These are phyloP conservation scores for Conchocele bisecta DNA, from an alignment of 2,888 invertebrate genomes.

Conservation along the genomic window DNA sequence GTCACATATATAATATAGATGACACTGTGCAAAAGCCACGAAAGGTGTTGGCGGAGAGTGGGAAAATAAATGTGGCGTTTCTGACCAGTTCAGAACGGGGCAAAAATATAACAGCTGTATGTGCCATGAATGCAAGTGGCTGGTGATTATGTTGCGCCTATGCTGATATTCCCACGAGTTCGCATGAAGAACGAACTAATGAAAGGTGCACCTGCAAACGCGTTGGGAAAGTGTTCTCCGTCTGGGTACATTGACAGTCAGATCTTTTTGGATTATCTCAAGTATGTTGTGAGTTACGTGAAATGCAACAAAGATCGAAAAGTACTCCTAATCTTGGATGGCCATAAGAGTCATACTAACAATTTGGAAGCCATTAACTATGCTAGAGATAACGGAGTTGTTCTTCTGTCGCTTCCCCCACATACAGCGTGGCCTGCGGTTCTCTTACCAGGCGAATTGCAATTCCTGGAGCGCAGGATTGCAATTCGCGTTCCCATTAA, in stretches of 20 bases:
- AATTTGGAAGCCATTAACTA: background rate
- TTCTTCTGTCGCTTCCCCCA: background rate
- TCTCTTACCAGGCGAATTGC: too few relatives aligned
- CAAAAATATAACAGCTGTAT: background rate
- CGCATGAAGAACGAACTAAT: background rate
- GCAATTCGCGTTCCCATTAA: too few relatives aligned
- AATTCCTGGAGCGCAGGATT: too few relatives aligned
- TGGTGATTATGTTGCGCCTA: background rate
- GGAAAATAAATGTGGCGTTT: background rate
- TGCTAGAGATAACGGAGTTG: background rate
- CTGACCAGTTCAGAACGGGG: background rate
- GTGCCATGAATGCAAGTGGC: background rate
- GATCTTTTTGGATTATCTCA: background rate
- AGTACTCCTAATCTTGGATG: slow-evolving; percentile 42
- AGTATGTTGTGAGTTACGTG: background rate
- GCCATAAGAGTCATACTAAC: slow-evolving; percentile 23
- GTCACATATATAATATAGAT: slow-evolving; percentile 48
- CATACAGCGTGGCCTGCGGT: too few relatives aligned
- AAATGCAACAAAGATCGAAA: background rate
- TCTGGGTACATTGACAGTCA: background rate
- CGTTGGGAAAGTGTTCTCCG: background rate
- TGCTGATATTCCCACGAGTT: background rate
- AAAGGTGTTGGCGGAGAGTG: background rate
- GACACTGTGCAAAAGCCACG: slow-evolving; percentile 53
- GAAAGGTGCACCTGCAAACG: slow-evolving; percentile 39